These are phyloP conservation scores for Odontomachus brunneus DNA, from an alignment of 1,140 invertebrate species.

Conservation along the genomic window DNA sequence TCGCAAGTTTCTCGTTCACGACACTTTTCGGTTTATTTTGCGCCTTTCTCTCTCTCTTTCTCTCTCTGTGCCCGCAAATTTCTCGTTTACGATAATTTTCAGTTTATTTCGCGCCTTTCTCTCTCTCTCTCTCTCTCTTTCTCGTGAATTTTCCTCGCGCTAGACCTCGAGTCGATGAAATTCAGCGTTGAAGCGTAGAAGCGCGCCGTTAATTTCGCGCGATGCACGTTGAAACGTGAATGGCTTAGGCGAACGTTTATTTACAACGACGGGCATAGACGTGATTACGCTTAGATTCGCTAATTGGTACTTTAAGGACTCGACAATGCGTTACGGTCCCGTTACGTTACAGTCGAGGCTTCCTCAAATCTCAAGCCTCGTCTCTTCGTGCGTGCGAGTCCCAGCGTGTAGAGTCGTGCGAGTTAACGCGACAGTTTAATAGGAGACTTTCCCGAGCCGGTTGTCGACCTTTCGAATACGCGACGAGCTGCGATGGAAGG, in stretches of 20 bases:
- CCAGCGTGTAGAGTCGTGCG: neutral
- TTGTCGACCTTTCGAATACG: conserved; percentile 22
- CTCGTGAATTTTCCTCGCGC: neutral
- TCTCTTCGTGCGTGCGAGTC: too few species aligned
- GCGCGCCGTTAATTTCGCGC: conserved; percentile 24
- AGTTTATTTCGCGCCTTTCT: neutral
- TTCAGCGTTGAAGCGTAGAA: neutral
- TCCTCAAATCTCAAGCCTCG: neutral
- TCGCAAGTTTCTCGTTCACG: too few species aligned
- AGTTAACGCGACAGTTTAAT: conserved; percentile 47
- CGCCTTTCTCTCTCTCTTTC: too few species aligned
- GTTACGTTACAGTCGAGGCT: neutral
- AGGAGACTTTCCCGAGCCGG: conserved; percentile 13
- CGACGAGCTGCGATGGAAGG: neutral
- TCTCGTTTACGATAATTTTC: neutral
- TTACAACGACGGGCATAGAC: conserved; percentile 5
- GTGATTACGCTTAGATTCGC: conserved; percentile 16
- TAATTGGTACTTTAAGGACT: conserved; percentile 31
- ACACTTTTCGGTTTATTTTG: neutral
- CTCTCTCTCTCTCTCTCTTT: too few species aligned
- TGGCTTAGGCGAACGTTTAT: conserved; percentile 23
- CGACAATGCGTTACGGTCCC: conserved; percentile 19
- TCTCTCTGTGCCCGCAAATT: too few species aligned
- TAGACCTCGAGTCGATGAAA: neutral
- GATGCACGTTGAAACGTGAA: neutral